Conservation (phyloP, 2,888 invertebrate species). For the Vandiemenella viatica region DNA sequence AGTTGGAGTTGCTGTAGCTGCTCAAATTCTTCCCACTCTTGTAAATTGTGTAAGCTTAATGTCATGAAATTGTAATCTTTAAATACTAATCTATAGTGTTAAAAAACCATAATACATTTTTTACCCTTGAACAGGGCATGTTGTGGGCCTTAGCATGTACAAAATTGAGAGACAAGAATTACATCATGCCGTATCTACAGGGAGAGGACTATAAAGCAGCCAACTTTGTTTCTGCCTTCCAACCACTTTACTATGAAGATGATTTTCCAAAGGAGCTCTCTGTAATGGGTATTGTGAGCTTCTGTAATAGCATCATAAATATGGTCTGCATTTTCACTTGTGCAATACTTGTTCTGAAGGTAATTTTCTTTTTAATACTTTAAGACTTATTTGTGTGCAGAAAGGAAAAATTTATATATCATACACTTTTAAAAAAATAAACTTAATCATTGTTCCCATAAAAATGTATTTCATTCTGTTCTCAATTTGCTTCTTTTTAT, state of each 20-base stretch:
- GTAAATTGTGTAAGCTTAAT: conserved; percentile 76
- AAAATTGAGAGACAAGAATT: conserved; percentile 50
- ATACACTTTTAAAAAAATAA: too few relatives aligned
- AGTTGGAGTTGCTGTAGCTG: conserved; percentile 82
- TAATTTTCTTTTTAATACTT: too few relatives aligned
- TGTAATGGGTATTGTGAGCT: conserved; percentile 63
- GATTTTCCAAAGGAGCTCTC: conserved; percentile 63
- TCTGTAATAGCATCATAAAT: conserved; percentile 63
- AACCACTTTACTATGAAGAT: conserved; percentile 39
- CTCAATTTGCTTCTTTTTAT: too few relatives aligned
- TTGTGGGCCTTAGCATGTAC: conserved; percentile 60
- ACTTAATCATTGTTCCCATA: too few relatives aligned
- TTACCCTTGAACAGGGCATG: too few relatives aligned
- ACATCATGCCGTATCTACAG: conserved; percentile 53
- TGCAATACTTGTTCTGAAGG: conserved; percentile 61
- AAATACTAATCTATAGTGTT: too few relatives aligned
- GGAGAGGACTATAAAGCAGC: conserved; percentile 43
- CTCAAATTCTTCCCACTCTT: conserved; percentile 68
- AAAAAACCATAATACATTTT: too few relatives aligned
- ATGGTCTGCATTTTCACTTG: conserved; percentile 71
- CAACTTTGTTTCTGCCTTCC: conserved; percentile 27
- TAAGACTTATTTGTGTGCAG: too few relatives aligned
- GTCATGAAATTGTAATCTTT: too few relatives aligned
- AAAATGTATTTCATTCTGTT: too few relatives aligned
- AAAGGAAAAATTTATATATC: too few relatives aligned